These are phyloP conservation scores for Rhea pennata DNA, from an alignment of 2,113 vertebrate genomes.

Conservation along the genomic window DNA sequence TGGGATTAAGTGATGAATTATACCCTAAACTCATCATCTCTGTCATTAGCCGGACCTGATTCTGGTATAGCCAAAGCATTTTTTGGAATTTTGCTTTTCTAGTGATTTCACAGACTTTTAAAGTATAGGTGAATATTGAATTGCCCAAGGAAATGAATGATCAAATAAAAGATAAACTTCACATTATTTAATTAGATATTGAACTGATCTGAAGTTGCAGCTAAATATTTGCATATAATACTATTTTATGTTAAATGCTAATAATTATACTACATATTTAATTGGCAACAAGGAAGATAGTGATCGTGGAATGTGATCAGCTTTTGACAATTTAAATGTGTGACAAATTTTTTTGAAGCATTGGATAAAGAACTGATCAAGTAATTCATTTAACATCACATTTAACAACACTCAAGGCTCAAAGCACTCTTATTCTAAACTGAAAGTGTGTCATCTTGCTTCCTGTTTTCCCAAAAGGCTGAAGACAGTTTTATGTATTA, in stretches of 20 bases:
- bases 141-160: not conserved
- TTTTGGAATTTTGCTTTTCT: not conserved
- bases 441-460: not conserved
- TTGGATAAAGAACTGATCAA: not conserved
- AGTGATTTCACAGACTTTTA: not conserved
- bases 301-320: not conserved
- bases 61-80: not conserved
- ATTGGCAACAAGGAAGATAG: not conserved
- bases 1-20: not conserved
- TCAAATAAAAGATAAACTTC: not conserved
- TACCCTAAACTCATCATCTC: not conserved
- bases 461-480: not conserved
- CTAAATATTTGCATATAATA: not conserved
- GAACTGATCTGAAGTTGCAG: not conserved
- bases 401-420: not conserved
- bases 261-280: not conserved
- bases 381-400: not conserved
- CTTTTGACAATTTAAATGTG: not conserved
- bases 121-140: not conserved
- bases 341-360: fast-evolving
- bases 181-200: not conserved
- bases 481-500: not conserved
- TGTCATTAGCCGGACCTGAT: not conserved
- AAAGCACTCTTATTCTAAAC: not conserved
- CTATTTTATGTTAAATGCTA: not conserved